A percentile compares a stretch with the other conserved stretches of the same genome.
These are phyloP conservation scores for Gila orcuttii DNA, from an alignment of 2,113 vertebrate species.

Conservation along the genomic window DNA sequence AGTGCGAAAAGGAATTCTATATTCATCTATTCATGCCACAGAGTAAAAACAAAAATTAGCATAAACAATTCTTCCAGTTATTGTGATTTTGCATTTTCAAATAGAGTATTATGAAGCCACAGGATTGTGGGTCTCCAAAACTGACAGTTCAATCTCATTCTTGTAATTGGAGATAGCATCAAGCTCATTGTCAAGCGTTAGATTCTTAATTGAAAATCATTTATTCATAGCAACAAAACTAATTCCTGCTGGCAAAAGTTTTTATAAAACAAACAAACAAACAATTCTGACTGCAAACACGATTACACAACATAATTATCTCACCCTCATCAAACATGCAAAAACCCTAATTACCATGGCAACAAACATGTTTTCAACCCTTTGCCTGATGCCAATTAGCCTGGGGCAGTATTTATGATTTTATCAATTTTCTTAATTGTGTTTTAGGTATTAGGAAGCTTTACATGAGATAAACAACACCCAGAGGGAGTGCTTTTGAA, in stretches of 20 bases:
- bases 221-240: constrained; percentile 71
- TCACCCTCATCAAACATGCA: constrained; percentile 69
- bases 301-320: constrained; percentile 73
- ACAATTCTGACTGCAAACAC: constrained; percentile 73
- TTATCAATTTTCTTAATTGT: constrained; percentile 62
- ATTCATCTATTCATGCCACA: constrained; percentile 33
- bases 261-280: constrained; percentile 72
- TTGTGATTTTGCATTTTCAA: constrained; percentile 23
- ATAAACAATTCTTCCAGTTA: constrained; percentile 43
- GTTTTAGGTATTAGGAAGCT: constrained; percentile 51
- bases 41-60: constrained; percentile 33
- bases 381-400: constrained; percentile 57
- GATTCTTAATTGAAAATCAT: constrained; percentile 62
- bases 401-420: constrained; percentile 61
- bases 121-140: constrained; percentile 2
- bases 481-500: constrained; percentile 53
- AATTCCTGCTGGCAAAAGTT: constrained; percentile 70
- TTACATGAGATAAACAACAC: constrained; percentile 57
- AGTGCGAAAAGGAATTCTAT: background rate
- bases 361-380: constrained; percentile 64
- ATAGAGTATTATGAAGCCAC: constrained; percentile 22
- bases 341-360: constrained; percentile 68
- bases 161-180: constrained; percentile 40
- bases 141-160: constrained; percentile 33
- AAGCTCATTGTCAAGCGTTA: constrained; percentile 52